Conservation (phyloP, 2,797 vertebrate species). For the Margarornis squamiger region DNA sequence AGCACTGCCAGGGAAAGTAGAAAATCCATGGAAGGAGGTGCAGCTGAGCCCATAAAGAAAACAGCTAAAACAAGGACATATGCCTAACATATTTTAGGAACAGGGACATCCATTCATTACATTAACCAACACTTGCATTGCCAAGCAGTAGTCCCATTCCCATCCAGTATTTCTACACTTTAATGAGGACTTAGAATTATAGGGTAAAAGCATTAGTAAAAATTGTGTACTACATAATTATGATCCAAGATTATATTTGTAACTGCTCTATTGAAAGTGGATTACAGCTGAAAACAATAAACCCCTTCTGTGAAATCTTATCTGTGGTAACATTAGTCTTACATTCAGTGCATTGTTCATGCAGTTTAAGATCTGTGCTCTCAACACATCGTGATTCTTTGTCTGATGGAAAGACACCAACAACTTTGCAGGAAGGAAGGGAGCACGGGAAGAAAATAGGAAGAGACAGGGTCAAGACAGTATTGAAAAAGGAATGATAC, state of each 20-base stretch:
- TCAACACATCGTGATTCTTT: background rate
- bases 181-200: background rate
- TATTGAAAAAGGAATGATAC: conserved; percentile 2
- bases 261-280: background rate
- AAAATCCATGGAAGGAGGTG: background rate
- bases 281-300: conserved; percentile 24
- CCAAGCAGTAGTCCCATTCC: background rate
- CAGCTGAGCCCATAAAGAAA: background rate
- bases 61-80: background rate
- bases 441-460: conserved; percentile 10
- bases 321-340: background rate
- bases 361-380: background rate
- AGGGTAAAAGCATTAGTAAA: background rate
- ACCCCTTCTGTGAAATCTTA: conserved; percentile 19
- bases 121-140: background rate
- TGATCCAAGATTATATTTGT: background rate
- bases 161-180: background rate
- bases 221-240: background rate
- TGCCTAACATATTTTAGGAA: background rate
- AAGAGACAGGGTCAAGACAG: conserved; percentile 21
- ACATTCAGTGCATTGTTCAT: background rate
- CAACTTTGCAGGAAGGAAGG: conserved; percentile 29
- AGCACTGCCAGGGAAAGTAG: background rate
- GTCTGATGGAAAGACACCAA: conserved; percentile 20
- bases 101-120: background rate